Conservation (phyloP, 23 tunicate species). For the Styela clava region DNA sequence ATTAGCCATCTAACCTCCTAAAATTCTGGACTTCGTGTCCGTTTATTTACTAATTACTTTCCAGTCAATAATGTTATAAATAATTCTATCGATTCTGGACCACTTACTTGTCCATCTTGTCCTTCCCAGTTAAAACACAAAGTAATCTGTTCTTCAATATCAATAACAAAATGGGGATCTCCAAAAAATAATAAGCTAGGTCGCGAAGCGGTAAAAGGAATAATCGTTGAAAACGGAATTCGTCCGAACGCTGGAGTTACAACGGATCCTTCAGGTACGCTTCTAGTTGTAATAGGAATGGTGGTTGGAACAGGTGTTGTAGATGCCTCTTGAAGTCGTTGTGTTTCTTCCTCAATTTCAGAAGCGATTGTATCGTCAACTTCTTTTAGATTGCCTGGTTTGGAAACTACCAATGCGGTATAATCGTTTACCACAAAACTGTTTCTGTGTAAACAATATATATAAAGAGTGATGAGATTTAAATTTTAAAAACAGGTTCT, state of each 20-base stretch:
- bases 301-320: not conserved
- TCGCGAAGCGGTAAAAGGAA: conserved; percentile 14
- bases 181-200: conserved; percentile 30
- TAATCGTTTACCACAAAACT: not conserved
- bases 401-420: conserved; percentile 6
- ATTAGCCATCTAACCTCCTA: too few species aligned
- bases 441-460: not conserved
- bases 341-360: not conserved
- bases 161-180: conserved; percentile 56
- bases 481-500: too few species aligned
- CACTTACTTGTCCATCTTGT: conserved; percentile 13
- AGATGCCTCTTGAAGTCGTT: not conserved
- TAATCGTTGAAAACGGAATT: not conserved
- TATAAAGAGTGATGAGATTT: too few species aligned
- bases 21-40: too few species aligned
- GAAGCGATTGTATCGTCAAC: not conserved
- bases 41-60: too few species aligned
- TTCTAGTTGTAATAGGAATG: not conserved
- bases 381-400: not conserved
- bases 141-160: conserved; percentile 27
- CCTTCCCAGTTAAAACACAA: conserved; percentile 64
- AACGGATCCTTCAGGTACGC: not conserved
- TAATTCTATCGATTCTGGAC: too few species aligned
- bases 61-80: too few species aligned
- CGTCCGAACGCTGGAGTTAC: not conserved